These are phyloP conservation scores for Thunnus albacares DNA, from an alignment of 2,797 vertebrate genomes.

Conservation along the genomic window DNA sequence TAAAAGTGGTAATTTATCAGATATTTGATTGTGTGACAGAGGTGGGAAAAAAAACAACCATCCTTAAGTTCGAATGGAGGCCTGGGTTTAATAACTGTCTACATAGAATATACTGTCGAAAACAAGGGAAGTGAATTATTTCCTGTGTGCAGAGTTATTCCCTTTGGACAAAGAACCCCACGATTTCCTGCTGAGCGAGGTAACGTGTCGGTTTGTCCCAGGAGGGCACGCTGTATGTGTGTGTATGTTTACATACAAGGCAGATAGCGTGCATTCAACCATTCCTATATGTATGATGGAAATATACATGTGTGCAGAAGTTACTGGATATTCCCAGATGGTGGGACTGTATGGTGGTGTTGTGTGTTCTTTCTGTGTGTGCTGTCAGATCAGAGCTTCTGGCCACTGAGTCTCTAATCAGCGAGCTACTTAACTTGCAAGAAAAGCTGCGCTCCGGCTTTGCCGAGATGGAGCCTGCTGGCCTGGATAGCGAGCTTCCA, in stretches of 20 bases:
- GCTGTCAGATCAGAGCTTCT: background rate
- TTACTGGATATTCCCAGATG: background rate
- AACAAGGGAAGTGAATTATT: background rate
- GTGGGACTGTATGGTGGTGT: background rate
- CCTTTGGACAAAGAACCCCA: background rate
- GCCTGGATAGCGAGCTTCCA: too few species aligned
- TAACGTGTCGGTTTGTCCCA: background rate
- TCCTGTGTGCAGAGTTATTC: background rate
- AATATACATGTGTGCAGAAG: background rate
- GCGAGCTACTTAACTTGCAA: too few species aligned
- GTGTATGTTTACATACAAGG: background rate
- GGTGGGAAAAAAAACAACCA: background rate
- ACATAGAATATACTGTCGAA: background rate
- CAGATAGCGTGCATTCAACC: conserved; percentile 7
- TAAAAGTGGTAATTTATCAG: too few species aligned
- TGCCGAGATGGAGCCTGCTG: too few species aligned
- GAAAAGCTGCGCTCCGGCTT: too few species aligned
- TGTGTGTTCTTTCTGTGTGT: background rate
- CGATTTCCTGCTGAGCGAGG: background rate
- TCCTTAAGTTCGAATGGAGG: background rate
- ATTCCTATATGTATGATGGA: background rate
- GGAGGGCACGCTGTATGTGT: background rate
- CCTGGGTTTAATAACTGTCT: background rate
- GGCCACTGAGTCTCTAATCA: too few species aligned
- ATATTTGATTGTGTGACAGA: too few species aligned